Evolutionary conservation across 2,888 invertebrate species (phyloP).

Genomic region (Pachycephus smyrnensis): DNA sequence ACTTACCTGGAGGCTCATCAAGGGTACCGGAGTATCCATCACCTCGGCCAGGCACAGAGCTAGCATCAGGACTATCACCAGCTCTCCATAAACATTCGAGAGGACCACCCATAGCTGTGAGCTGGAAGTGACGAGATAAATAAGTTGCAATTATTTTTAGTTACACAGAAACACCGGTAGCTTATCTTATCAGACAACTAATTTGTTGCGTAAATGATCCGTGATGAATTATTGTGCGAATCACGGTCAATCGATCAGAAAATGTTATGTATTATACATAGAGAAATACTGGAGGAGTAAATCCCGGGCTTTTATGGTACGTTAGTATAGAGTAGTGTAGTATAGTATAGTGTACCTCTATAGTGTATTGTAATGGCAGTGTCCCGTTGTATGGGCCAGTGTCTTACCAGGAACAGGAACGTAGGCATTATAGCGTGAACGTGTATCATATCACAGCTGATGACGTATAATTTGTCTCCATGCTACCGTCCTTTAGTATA

Average conservation of each 20-base stretch:
- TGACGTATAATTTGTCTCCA: background rate
- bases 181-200: background rate
- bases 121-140: conserved; percentile 52
- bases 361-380: background rate
- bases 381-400: background rate
- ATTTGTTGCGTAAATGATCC: background rate
- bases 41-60: conserved; percentile 70
- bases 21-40: conserved; percentile 69
- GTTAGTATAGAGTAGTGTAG: background rate
- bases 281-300: background rate
- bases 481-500: background rate
- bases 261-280: background rate
- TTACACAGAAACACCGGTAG: background rate
- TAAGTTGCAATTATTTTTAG: background rate
- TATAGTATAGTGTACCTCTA: background rate
- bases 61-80: conserved; percentile 68
- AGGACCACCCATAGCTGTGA: conserved; percentile 69
- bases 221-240: background rate
- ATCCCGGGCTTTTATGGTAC: background rate
- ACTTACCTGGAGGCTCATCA: conserved; percentile 69
- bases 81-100: conserved; percentile 70
- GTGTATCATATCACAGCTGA: background rate
- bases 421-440: background rate
- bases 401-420: background rate
- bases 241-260: too few species aligned